Conservation (phyloP, 2,797 vertebrate species). For the Psittacula derbiana region DNA sequence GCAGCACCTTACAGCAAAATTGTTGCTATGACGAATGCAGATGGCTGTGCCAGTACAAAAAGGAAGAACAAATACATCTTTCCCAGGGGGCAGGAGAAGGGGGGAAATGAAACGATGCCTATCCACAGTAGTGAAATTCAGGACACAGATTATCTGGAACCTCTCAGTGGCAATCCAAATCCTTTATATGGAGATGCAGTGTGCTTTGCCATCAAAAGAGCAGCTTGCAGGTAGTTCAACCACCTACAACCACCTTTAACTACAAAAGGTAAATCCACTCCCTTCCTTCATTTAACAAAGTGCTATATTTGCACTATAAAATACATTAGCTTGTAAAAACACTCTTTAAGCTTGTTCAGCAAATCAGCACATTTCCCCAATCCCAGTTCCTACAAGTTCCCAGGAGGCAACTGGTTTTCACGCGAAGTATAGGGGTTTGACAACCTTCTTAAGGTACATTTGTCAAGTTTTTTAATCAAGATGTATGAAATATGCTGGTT, state of each 20-base stretch:
- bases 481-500: background rate
- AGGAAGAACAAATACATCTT: background rate
- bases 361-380: background rate
- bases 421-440: background rate
- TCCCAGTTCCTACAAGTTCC: background rate
- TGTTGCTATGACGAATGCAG: conserved; percentile 7
- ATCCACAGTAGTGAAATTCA: background rate
- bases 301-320: background rate
- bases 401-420: background rate
- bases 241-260: background rate
- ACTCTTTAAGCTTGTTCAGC: background rate
- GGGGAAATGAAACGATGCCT: background rate
- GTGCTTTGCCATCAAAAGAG: background rate
- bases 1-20: conserved; percentile 22
- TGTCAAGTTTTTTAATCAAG: background rate
- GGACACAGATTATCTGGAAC: background rate
- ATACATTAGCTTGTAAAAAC: background rate
- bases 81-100: background rate
- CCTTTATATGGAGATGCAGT: background rate
- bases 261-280: background rate
- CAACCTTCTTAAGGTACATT: background rate
- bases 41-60: conserved; percentile 6
- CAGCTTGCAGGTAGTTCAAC: background rate
- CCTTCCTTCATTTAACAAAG: background rate
- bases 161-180: background rate